Percentiles rank a stretch among this genome's conserved stretches.
phyloP scores from a whole-genome alignment of 2,888 invertebrate species.

The Nasonia oneida region DNA sequence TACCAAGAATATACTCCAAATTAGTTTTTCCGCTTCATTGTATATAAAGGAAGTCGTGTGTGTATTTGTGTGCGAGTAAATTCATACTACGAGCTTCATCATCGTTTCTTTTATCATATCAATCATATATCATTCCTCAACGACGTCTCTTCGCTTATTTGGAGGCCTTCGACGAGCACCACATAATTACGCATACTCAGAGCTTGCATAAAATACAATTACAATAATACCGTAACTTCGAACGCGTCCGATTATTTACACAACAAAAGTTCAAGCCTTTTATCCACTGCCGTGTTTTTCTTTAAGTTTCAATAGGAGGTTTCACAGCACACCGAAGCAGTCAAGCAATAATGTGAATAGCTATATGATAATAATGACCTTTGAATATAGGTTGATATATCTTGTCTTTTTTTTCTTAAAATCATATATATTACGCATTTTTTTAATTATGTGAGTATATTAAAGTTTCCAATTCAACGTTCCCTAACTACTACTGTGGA shows the following conservation, averaged over 20 bases:
- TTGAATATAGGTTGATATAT: conserved; percentile 64
- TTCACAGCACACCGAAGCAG: conserved; percentile 68
- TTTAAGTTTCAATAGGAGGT: conserved; percentile 64
- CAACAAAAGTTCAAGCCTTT: conserved; percentile 71
- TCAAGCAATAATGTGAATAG: conserved; percentile 65
- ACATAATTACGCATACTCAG: conserved; percentile 65
- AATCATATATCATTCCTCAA: conserved; percentile 59
- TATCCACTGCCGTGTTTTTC: conserved; percentile 63
- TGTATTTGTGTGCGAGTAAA: conserved; percentile 58
- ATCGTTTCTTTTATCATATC: conserved; percentile 55
- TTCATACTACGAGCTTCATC: conserved; percentile 62
- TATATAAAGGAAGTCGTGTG: conserved; percentile 54
- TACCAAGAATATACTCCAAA: conserved; percentile 60
- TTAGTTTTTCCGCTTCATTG: conserved; percentile 48
- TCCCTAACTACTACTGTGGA: conserved; percentile 62
- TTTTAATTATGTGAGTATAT: conserved; percentile 60
- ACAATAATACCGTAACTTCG: conserved; percentile 69
- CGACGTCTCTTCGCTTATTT: conserved; percentile 59
- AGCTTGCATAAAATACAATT: conserved; percentile 64
- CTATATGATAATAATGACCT: conserved; percentile 64
- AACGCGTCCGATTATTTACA: conserved; percentile 75
- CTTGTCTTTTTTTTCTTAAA: conserved; percentile 58
- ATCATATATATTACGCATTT: conserved; percentile 61
- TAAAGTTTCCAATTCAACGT: conserved; percentile 58
- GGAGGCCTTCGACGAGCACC: conserved; percentile 66